These are phyloP conservation scores for Heteromurus nitidus DNA, from an alignment of 2,888 invertebrate species.

Conservation along the genomic window DNA sequence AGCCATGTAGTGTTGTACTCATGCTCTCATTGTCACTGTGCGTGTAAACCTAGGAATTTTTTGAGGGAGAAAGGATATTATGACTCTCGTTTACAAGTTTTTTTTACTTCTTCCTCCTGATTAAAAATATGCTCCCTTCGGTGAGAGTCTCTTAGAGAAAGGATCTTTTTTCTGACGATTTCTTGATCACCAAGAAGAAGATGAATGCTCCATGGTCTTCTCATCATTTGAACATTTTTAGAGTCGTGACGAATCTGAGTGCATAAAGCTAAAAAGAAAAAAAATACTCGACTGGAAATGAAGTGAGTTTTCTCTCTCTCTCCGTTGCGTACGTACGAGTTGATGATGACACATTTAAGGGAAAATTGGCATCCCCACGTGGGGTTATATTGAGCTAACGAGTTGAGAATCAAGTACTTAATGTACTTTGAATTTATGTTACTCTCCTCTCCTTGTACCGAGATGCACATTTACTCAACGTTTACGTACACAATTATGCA, in stretches of 20 bases:
- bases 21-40: conserved; percentile 41
- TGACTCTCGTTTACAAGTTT: conserved; percentile 59
- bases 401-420: conserved; percentile 65
- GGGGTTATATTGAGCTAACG: conserved; percentile 65
- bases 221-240: conserved; percentile 18
- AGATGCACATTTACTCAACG: conserved; percentile 11
- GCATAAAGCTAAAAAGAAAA: too few relatives aligned
- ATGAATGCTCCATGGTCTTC: conserved; percentile 5
- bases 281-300: conserved; percentile 61
- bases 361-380: conserved; percentile 63
- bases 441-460: neutral
- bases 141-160: too few relatives aligned
- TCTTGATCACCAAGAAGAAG: conserved; percentile 27
- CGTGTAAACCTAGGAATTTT: conserved; percentile 65
- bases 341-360: conserved; percentile 67
- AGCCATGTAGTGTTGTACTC: neutral
- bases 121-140: conserved; percentile 57
- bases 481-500: neutral
- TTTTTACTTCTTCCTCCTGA: conserved; percentile 56
- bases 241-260: conserved; percentile 62
- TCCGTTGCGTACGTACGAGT: neutral
- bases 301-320: conserved; percentile 14
- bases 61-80: too few relatives aligned
- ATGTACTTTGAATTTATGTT: conserved; percentile 35
- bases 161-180: conserved; percentile 22